Evolutionary conservation across 1,140 invertebrate species (phyloP), one percentile per base, ranked within the genome.

Genomic region (Andricus grossulariae): DNA sequence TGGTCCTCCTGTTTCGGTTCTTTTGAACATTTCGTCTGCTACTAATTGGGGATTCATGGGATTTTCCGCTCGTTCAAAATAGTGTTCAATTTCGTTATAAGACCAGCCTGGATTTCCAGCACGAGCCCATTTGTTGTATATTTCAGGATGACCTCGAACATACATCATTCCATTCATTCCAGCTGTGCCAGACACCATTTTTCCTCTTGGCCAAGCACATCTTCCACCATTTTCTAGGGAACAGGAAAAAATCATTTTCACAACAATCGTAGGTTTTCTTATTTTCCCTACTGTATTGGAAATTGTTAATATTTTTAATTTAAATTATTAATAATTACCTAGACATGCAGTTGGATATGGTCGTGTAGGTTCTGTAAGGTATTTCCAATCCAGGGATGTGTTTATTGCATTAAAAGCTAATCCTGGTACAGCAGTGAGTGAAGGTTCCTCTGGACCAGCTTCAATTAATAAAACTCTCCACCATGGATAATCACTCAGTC

Each of bases 41-140:
- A 84, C 75, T 79, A 89, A 86, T 19, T 45, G 84, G 39, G 83
- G 84, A 13, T 85, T 76, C 0, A 81, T 25, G 0, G 91, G 91
- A 71, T 92, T 88, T 45, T 92, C 92, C 0, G 87, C 87, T 6
- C 85, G 87, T 55, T 90, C 89, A 79, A 92, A 92, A 72, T 92
- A 92, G 15, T 87, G 95, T n/a, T 96, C 87, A 0, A 98, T 92
- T 73, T 97, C 95, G 3, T 94, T 90, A 86, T 97, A 99, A 10
- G 95, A 94, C 98, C 98, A 99, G 2, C 96, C 97, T 2, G 89
- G 87, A 78, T 98, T 98, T 11, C 98, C 98, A 78, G 94, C 91
- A 6, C 90, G 89, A 8, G 91, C 93, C 95, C 95, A 96, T 52
- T 92, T 90, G 86, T 97, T 94, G 84, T 94, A 96, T 80, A 96